Evolutionary conservation across 2,113 vertebrate species (phyloP), one percentile per base, ranked within the genome.

Genomic region (Microcebus ravelobensis): DNA sequence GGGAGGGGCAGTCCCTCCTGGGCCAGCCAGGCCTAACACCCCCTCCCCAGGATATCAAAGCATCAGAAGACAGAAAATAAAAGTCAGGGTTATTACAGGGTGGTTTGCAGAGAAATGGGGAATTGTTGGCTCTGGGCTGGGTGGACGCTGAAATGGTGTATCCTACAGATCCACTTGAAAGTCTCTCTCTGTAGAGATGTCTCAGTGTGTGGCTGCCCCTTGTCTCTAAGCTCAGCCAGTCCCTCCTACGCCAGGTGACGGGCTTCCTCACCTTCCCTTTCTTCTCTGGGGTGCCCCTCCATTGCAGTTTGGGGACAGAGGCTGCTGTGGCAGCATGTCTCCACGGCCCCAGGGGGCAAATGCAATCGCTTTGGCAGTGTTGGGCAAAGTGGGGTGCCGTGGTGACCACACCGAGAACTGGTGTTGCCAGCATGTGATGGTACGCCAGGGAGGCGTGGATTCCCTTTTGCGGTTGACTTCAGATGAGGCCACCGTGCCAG

Each of bases 301-400:
- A 36, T 36, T 14, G 29, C 6, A 1, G 2, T 34, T 42, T 17
- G 2, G 10, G 27, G 45, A 48, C 27, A 0, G 6, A 27, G 17
- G 57, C 15, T 25, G 91, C 36, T 73, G 65, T 36, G 20, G 34
- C 21, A 1, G 13, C 1, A 0, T 5, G 29, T 4, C 8, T 20
- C 29, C 70, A 23, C 8, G 12, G 23, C 29, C n/a, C 14, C 5
- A 25, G 10, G 34, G 20, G 12, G 3, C 50, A 42, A 29, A 17
- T 13, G 20, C 31, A 18, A 13, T 7, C 8, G 45, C 1, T 10
- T 0, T 0, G 0, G 48, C 11, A 11, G 57, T 4, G 15, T 15
- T 50, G 10, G 59, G 52, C 8, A 8, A 77, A 34, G 50, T 29
- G 14, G 61, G 36, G 0, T 39, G 31, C 12, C 0, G 0, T 1